Percentiles rank a stretch among this genome's conserved stretches.
Evolutionary conservation across 1,140 invertebrate species (phyloP).

Genomic region (Drosophila orena): DNA sequence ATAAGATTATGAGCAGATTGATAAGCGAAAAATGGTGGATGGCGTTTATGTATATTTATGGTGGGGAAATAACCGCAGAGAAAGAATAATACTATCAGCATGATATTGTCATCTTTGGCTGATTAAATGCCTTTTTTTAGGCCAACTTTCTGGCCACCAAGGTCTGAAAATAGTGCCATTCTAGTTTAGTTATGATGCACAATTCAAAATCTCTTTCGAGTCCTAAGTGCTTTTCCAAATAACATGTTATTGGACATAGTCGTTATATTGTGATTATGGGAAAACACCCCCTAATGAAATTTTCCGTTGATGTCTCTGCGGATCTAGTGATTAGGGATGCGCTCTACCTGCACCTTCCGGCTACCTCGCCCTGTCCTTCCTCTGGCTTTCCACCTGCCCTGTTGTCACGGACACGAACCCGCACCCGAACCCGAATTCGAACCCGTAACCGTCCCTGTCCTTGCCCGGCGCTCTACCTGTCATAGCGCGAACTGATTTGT

Average conservation of each 20-base stretch:
- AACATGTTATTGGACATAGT: conserved; percentile 13
- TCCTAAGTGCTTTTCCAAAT: neutral
- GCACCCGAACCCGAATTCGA: conserved; percentile 11
- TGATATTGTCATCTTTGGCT: conserved; percentile 15
- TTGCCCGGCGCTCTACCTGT: conserved; percentile 62
- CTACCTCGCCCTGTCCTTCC: conserved; percentile 2
- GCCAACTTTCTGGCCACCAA: too few relatives aligned
- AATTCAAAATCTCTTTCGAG: too few relatives aligned
- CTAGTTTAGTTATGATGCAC: neutral
- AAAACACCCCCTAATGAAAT: conserved; percentile 23
- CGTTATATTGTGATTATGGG: neutral
- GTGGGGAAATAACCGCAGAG: conserved; percentile 12
- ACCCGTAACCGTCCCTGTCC: conserved; percentile 35
- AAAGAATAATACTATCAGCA: neutral
- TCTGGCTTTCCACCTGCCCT: conserved; percentile 31
- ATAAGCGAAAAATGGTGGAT: conserved; percentile 35
- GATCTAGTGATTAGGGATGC: neutral
- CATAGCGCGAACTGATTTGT: conserved; percentile 65
- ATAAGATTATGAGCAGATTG: conserved; percentile 37
- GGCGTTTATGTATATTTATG: conserved; percentile 18
- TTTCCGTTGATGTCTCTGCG: conserved; percentile 14
- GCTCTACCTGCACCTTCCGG: conserved; percentile 16
- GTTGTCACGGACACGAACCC: conserved; percentile 10
- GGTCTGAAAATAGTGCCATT: too few relatives aligned
- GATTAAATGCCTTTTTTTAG: conserved; percentile 4